Percentiles rank a stretch among this genome's conserved stretches.
These are phyloP conservation scores for Standfussiana lucernea DNA, from an alignment of 2,888 invertebrate genomes.

Conservation along the genomic window DNA sequence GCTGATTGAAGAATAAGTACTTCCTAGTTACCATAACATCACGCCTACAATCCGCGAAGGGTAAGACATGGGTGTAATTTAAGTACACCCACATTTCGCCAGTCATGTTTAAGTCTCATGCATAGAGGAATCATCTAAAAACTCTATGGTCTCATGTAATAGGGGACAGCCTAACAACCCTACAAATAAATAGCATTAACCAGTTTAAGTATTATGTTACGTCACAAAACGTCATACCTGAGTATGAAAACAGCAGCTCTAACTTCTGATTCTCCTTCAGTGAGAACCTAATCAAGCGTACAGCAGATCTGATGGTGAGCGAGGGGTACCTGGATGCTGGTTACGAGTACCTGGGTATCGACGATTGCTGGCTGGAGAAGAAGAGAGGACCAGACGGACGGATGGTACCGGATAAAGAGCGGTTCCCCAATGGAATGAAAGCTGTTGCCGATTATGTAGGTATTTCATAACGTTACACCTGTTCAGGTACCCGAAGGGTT, in stretches of 20 bases:
- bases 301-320: slow-evolving; percentile 91
- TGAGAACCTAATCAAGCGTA: slow-evolving; percentile 91
- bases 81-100: background rate
- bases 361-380: slow-evolving; percentile 94
- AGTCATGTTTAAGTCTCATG: background rate
- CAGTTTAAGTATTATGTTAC: background rate
- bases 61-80: background rate
- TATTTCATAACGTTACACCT: background rate
- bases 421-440: slow-evolving; percentile 94
- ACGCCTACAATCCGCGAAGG: background rate
- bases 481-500: background rate
- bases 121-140: background rate
- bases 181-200: background rate
- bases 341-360: slow-evolving; percentile 93
- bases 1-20: background rate
- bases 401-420: slow-evolving; percentile 91
- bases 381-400: slow-evolving; percentile 91
- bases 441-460: slow-evolving; percentile 93
- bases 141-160: background rate
- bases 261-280: slow-evolving; percentile 78
- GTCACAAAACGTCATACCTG: background rate
- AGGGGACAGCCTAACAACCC: background rate
- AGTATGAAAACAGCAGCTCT: background rate
- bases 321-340: slow-evolving; percentile 93
- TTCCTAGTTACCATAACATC: background rate